Evolutionary conservation across 2,888 invertebrate genomes (phyloP), one percentile per base, ranked within the genome.

Genomic region (Spilosoma lubricipeda): DNA sequence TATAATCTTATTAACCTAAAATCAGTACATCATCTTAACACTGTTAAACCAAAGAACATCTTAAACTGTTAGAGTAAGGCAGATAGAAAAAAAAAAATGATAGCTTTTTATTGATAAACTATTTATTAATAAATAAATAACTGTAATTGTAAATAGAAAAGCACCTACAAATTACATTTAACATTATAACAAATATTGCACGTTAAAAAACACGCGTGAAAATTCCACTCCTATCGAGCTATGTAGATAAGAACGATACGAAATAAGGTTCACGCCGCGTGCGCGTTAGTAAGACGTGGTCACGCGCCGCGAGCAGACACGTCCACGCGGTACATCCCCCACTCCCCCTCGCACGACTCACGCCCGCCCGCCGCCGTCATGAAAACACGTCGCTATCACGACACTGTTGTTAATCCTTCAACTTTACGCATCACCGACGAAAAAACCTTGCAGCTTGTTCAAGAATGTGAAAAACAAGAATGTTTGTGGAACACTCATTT

Each of bases 401-500:
- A 8, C 59, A 27, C 27, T 15, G 59, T 27, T 13, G 59, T 27
- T 13, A 59, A 39, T 18, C 33, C 56, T 15, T 71, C 81, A 8
- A 85, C 87, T 70, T 85, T 89, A 20, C 87, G 89, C 66, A 89
- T 90, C 71, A 83, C 75, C 75, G 86, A 89, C 65, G 82, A 76
- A 2, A 85, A 90, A 78, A 91, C 90, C 1, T 71, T 90, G 36
- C 80, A 88, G 65, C 86, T 93, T 13, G 80, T 93, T 36, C 83
- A 88, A 8, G 80, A 91, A 9, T 92, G 90, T 78, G 80, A 86
- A 27, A 83, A 85, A 5, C 89, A 91, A n/a, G 81, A 87, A 7
- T 90, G 89, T 27, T 82, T 93, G 13, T 93, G 92, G 92, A 90
- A 93, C 79, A 87, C 90, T 0, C 67, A 70, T 0, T 42, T 85